Evolutionary conservation across 2,888 invertebrate species (phyloP).

Genomic region (Drosophila leonis): DNA sequence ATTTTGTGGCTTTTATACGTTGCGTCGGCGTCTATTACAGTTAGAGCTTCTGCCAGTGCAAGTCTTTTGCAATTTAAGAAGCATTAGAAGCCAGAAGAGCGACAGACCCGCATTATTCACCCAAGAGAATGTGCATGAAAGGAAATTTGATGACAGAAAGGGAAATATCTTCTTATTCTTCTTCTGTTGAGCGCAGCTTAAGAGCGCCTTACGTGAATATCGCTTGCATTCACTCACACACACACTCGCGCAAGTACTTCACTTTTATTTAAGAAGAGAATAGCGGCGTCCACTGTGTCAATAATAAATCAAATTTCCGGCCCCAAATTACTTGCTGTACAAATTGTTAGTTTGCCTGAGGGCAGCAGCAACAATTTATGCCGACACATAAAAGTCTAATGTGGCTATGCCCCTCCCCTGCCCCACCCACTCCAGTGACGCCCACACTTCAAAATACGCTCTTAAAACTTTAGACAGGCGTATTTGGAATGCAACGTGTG

Average conservation of each 20-base stretch:
- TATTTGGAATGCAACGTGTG: constrained; percentile 27
- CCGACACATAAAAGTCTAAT: constrained; percentile 49
- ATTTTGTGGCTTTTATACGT: constrained; percentile 10
- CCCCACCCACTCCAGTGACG: neutral
- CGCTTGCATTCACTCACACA: neutral
- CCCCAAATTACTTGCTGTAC: constrained; percentile 40
- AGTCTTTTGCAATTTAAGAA: neutral
- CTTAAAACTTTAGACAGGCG: constrained; percentile 55
- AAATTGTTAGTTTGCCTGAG: constrained; percentile 36
- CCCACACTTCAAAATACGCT: constrained; percentile 10
- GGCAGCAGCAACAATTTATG: constrained; percentile 58
- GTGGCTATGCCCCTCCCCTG: neutral
- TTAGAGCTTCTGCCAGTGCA: neutral
- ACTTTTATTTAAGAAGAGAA: neutral
- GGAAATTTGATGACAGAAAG: neutral
- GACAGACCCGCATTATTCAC: too few relatives aligned
- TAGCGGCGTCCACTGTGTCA: constrained; percentile 4
- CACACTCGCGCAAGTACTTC: neutral
- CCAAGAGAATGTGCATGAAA: neutral
- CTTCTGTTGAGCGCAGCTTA: neutral
- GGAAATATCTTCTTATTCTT: neutral
- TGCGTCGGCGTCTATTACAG: neutral
- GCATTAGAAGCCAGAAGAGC: neutral
- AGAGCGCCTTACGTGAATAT: neutral
- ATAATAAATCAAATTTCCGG: constrained; percentile 53